Conservation (phyloP, 1,140 invertebrate species). For the Potamilus streckersoni region DNA sequence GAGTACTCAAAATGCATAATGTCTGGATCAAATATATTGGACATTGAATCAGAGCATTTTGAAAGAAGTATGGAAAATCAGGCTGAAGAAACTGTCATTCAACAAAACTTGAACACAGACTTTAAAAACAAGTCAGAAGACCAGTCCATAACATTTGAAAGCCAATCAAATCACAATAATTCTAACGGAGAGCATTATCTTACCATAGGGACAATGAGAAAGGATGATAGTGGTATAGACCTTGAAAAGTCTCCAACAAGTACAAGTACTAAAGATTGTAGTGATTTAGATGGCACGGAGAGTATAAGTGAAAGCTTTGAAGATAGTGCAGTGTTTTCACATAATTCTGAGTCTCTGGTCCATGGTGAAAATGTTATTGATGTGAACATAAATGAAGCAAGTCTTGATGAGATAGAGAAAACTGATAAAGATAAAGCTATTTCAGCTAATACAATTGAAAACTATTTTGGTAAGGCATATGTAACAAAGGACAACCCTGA, state of each 20-base stretch:
- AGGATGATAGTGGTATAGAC: constrained; percentile 64
- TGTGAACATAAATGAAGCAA: constrained; percentile 16
- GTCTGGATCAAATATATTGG: no score
- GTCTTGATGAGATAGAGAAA: constrained; percentile 36
- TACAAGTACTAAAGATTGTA: constrained; percentile 39
- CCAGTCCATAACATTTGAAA: no score
- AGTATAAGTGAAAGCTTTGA: constrained; percentile 38
- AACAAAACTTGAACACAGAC: no score
- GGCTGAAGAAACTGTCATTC: no score
- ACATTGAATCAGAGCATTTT: no score
- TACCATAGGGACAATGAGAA: constrained; percentile 46
- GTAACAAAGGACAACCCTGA: not conserved
- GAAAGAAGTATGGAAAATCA: no score
- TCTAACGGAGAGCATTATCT: no score
- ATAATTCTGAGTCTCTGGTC: constrained; percentile 1
- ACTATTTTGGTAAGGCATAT: not conserved
- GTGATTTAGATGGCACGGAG: constrained; percentile 40
- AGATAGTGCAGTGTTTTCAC: constrained; percentile 1
- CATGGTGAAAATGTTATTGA: constrained; percentile 16
- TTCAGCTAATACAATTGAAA: constrained; percentile 10
- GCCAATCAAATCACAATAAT: no score
- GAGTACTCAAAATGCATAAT: no score
- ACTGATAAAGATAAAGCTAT: constrained; percentile 30
- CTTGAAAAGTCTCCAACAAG: constrained; percentile 55
- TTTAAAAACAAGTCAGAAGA: no score